Percentiles rank a stretch among this genome's conserved stretches.
Evolutionary conservation across 1,140 invertebrate species (phyloP).

Genomic region (Drosophila trapezifrons): DNA sequence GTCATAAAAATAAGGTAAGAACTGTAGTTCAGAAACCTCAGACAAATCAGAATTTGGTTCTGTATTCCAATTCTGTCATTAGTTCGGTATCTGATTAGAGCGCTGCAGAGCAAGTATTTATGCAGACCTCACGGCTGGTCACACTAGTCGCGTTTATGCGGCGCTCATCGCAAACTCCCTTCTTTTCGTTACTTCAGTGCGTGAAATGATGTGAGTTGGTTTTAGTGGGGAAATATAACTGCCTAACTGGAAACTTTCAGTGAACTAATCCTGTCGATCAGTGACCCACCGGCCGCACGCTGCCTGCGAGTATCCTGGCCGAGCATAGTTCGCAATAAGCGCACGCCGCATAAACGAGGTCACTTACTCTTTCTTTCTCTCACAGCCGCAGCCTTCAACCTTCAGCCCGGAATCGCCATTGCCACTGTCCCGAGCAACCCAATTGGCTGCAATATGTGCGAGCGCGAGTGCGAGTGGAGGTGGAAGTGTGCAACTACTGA

Average conservation of each 20-base stretch:
- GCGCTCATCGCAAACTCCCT: not conserved
- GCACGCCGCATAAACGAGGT: conserved; percentile 16
- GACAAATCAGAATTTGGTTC: too few relatives aligned
- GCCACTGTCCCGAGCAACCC: conserved; percentile 19
- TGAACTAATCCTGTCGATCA: not conserved
- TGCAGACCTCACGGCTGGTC: not conserved
- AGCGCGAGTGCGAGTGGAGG: conserved; percentile 23
- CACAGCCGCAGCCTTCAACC: conserved; percentile 27
- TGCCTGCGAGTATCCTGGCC: not conserved
- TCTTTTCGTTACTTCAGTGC: not conserved
- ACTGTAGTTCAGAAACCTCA: not conserved
- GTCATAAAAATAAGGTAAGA: too few relatives aligned
- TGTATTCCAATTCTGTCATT: not conserved
- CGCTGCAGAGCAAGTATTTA: not conserved
- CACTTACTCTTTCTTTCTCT: conserved; percentile 38
- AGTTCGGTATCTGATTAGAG: not conserved
- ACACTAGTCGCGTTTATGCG: conserved; percentile 16
- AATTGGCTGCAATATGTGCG: conserved; percentile 59
- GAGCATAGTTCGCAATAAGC: not conserved
- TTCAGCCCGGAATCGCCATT: conserved; percentile 34
- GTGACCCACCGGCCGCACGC: too few relatives aligned
- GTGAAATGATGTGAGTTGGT: not conserved
- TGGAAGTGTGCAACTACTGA: conserved; percentile 26
- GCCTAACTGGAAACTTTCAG: too few relatives aligned
- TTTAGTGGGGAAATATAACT: not conserved